Conservation (phyloP, 2,113 vertebrate genomes). For the Caloenas nicobarica region DNA sequence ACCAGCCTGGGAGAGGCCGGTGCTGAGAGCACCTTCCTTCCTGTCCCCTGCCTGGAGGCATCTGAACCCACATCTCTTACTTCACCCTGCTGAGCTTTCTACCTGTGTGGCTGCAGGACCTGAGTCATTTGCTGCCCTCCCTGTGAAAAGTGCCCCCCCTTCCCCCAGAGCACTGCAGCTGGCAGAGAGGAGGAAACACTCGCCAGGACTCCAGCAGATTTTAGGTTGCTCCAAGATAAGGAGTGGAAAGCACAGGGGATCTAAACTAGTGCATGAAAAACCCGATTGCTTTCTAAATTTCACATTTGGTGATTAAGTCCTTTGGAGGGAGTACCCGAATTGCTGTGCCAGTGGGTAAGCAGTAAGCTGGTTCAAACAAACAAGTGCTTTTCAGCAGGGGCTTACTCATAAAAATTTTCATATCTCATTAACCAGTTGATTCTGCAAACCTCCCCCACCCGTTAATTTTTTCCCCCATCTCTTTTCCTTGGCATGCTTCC, state of each 20-base stretch:
- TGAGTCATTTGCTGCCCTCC: background rate
- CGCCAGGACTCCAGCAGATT: background rate
- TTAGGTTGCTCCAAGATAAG: background rate
- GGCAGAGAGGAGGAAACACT: background rate
- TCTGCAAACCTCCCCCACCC: conserved; percentile 63
- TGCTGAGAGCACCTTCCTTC: background rate
- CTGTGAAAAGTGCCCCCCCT: background rate
- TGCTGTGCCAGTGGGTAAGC: background rate
- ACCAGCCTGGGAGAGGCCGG: background rate
- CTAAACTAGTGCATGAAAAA: background rate
- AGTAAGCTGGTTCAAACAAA: conserved; percentile 24
- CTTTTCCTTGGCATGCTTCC: conserved; percentile 76
- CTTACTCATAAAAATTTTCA: conserved; percentile 54
- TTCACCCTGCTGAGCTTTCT: background rate
- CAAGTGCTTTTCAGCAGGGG: conserved; percentile 20
- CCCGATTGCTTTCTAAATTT: background rate
- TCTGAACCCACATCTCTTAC: background rate
- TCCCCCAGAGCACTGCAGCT: background rate
- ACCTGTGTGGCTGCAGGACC: fast-evolving
- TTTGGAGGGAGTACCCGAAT: background rate
- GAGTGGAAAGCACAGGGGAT: background rate
- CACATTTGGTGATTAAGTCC: background rate
- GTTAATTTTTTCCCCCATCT: conserved; percentile 55
- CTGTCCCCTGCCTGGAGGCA: background rate
- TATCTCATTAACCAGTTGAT: conserved; percentile 70